Base-by-base conservation (phyloP, 2,888 invertebrate genomes). In the Sarcophaga carnaria region DNA sequence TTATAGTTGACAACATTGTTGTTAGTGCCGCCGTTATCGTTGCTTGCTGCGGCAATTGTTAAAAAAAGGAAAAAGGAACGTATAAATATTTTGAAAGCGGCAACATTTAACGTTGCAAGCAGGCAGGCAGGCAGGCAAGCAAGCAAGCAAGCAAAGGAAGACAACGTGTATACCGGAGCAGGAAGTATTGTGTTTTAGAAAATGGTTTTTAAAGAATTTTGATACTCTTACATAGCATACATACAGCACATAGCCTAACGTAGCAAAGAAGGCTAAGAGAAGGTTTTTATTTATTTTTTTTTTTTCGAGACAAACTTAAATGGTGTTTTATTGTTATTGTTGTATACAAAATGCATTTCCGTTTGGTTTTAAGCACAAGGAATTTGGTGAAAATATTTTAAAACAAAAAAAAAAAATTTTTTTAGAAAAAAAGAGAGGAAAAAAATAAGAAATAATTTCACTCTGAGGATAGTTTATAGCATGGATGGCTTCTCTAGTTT, bases 1-100 rank as follows among this genome's bases (percentile, higher is more conserved):
- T 85, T 88, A 85, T 83, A 74, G 85, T 85, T 86, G 87, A 88
- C 90, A 89, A 89, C 88, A 88, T 88, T 89, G 89, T 84, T 89
- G 83, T 64, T 83, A 27, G 75, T 74, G 69, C 37, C 2, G 8
- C 8, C 37, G 37, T 37, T 37, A 37, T 37, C 37, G 37, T 37
- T 37, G 37, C 37, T 74, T 76, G 66, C 59, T 82, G 80, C 79
- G 75, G 72, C 62, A 80, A 75, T 80, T 77, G 88, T 90, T 90
- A 86, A 86, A 87, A 66, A 37, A 25, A 25, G 25, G 37, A 8
- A 37, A 37, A 37, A 37, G 37, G 37, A 64, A 25, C 47, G 20
- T 22, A 37, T 22, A 69, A 75, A 63, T 45, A 45, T 66, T 67
- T 22, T 89, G 37, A 60, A 71, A 60, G 66, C 59, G 59, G 60